Conservation (phyloP, 1,140 invertebrate genomes). For the Anastatus disparis region DNA sequence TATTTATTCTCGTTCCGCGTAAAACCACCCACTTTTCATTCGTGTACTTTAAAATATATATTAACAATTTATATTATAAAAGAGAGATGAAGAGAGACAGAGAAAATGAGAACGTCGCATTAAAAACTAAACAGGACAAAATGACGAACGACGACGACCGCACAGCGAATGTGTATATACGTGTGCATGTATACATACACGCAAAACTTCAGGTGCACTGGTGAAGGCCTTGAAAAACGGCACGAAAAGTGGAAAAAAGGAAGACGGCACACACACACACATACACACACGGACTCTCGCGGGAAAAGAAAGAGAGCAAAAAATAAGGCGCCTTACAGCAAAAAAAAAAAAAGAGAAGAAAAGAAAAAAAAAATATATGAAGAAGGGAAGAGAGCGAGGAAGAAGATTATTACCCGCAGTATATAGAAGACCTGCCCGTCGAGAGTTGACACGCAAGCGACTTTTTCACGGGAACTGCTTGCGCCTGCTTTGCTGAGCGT, state of each 20-base stretch:
- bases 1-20: no score
- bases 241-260: conserved; percentile 34
- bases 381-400: conserved; percentile 38
- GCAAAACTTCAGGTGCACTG: neutral
- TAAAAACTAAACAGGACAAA: neutral
- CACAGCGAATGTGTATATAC: no score
- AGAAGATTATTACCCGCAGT: conserved; percentile 56
- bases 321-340: neutral
- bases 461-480: conserved; percentile 55
- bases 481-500: neutral
- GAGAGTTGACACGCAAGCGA: conserved; percentile 57
- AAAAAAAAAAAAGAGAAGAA: neutral
- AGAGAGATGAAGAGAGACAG: no score
- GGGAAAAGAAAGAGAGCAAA: neutral
- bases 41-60: no score
- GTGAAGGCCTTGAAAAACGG: conserved; percentile 19
- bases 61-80: no score
- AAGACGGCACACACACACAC: neutral
- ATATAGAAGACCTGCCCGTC: conserved; percentile 44
- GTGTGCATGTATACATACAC: no score
- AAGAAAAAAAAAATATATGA: conserved; percentile 18
- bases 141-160: no score
- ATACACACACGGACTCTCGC: no score
- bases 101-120: no score
- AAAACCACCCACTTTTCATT: no score